These are phyloP conservation scores for Toxostoma redivivum DNA, from an alignment of 2,113 vertebrate species.

Conservation along the genomic window DNA sequence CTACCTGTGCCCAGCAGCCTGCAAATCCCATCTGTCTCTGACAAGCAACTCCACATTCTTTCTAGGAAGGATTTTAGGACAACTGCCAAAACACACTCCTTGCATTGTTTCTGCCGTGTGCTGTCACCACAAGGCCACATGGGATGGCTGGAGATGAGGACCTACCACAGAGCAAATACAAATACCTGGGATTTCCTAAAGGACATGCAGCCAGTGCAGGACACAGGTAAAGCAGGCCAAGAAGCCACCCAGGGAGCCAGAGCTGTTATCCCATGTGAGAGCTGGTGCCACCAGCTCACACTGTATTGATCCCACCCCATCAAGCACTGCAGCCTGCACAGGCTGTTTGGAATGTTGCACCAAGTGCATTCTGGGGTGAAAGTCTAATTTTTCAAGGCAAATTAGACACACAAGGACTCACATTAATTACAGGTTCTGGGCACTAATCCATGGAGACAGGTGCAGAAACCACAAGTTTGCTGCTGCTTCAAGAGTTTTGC, in stretches of 20 bases:
- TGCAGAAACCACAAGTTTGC: slow-evolving; percentile 50
- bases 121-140: background rate
- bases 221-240: background rate
- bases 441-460: slow-evolving; percentile 58
- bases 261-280: background rate
- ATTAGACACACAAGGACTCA: slow-evolving; percentile 63
- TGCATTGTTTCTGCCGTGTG: background rate
- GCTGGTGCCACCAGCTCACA: background rate
- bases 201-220: background rate
- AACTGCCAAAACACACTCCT: background rate
- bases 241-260: background rate
- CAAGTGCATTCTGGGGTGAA: slow-evolving; percentile 39
- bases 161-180: background rate
- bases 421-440: slow-evolving; percentile 66
- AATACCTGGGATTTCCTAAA: background rate
- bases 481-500: background rate
- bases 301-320: fast-evolving
- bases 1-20: background rate
- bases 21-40: background rate
- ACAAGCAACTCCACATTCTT: background rate
- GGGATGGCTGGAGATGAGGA: background rate
- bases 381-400: slow-evolving; percentile 60
- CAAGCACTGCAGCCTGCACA: fast-evolving
- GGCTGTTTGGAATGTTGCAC: background rate
- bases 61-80: slow-evolving; percentile 36